Evolutionary conservation across 2,888 invertebrate genomes (phyloP), one percentile per base, ranked within the genome.

Genomic region (Pelosia muscerda): DNA sequence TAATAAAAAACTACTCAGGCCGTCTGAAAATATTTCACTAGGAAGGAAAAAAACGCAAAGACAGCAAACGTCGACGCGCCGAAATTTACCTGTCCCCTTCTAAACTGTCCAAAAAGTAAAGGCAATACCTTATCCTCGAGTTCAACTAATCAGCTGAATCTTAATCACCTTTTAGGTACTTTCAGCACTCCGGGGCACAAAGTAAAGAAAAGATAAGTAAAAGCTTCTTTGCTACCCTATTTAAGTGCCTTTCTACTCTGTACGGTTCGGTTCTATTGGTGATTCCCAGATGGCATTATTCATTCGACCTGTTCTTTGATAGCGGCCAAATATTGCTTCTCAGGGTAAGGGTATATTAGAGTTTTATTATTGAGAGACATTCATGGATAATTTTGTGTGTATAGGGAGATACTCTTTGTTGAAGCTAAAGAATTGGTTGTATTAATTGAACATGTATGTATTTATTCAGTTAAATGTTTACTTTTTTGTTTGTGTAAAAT

Each of bases 81-180:
- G 65, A 75, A 79, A 76, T 76, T 72, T 75, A 76, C 76, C 72
- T 78, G 73, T 68, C 71, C 54, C 62, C 69, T 57, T 25, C 58
- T 23, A 69, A 78, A 75, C 70, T 69, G 63, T 60, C 71, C 69
- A 69, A 85, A n/a, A 81, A 81, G 81, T 76, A 81, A 79, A 81
- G 77, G 85, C 76, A 85, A 84, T 83, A 82, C 84, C 81, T 86
- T 84, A 82, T 83, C 77, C 79, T 80, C 79, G 80, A 86, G 82
- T 86, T 85, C 74, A 81, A 83, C 82, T 84, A 86, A 87, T 87
- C 87, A 82, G 81, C 76, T 83, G 84, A 84, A 88, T 88, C 85
- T 85, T 87, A 88, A 87, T 87, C 85, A 84, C 86, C 84, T 83
- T 82, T 83, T 76, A 79, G 81, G 76, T 81, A 84, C 82, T 84